Evolutionary conservation across 1,140 invertebrate genomes (phyloP).

Genomic region (Eupeodes corollae): DNA sequence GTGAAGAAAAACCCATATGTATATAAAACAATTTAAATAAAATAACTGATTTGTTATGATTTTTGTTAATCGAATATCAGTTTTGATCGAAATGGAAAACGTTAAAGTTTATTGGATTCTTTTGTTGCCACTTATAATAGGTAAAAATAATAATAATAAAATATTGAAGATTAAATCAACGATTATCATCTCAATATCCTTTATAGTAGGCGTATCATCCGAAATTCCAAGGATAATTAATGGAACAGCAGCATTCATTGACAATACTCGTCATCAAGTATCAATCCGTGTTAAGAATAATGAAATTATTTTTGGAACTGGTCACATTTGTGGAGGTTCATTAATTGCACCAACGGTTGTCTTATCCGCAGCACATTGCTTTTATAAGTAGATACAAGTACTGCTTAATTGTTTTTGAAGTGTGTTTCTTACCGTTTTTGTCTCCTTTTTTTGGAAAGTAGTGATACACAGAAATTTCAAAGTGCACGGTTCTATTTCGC

Average conservation of each 20-base stretch:
- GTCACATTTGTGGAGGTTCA: slow-evolving; percentile 33
- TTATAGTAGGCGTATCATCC: no score
- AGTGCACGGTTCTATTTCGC: slow-evolving; percentile 17
- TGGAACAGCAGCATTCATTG: slow-evolving; percentile 19
- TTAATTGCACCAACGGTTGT: slow-evolving; percentile 31
- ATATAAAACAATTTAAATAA: no score
- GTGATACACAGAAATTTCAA: slow-evolving; percentile 9
- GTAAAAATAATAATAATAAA: no score
- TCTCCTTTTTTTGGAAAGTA: not conserved
- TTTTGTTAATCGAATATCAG: no score
- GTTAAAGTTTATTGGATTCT: no score
- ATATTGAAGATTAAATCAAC: no score
- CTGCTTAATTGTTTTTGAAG: not conserved
- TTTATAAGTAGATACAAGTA: slow-evolving; percentile 27
- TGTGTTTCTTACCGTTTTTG: not conserved
- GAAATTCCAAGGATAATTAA: slow-evolving; percentile 19
- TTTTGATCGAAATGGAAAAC: no score
- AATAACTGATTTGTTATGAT: no score
- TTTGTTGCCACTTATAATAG: no score
- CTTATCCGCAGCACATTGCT: slow-evolving; percentile 40
- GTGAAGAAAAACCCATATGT: no score
- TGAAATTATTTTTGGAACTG: slow-evolving; percentile 27
- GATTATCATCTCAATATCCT: no score
- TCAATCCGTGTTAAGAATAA: slow-evolving; percentile 21
- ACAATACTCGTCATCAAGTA: slow-evolving; percentile 30